These are phyloP conservation scores for Geotrupes spiniger DNA, from an alignment of 2,888 invertebrate species.

Conservation along the genomic window DNA sequence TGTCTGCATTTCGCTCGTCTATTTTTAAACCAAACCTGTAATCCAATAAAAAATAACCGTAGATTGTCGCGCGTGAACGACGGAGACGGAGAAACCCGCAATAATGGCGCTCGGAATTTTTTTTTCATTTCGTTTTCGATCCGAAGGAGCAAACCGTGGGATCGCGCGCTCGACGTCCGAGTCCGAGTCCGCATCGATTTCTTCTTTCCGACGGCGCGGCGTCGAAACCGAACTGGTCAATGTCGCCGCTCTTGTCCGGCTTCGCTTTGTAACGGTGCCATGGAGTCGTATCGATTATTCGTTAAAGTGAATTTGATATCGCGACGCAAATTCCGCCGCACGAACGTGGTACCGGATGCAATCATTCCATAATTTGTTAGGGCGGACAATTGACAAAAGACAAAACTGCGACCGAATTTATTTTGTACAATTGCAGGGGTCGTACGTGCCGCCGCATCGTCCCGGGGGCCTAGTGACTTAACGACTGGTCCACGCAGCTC, in stretches of 20 bases:
- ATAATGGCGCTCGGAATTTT: too few species aligned
- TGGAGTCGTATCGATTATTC: constrained; percentile 25
- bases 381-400: not conserved
- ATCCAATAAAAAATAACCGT: constrained; percentile 8
- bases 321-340: not conserved
- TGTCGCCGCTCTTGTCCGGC: constrained; percentile 16
- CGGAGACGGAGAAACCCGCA: too few species aligned
- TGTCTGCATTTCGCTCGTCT: constrained; percentile 68
- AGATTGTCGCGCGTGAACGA: too few species aligned
- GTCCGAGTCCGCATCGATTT: too few species aligned
- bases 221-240: too few species aligned
- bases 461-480: constrained; percentile 20
- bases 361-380: too few species aligned
- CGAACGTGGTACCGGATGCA: too few species aligned
- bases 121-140: too few species aligned
- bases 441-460: constrained; percentile 29
- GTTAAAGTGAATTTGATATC: constrained; percentile 9
- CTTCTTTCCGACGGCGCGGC: too few species aligned
- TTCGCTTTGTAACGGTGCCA: constrained; percentile 23
- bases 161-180: too few species aligned
- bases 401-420: not conserved
- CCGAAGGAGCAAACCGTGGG: too few species aligned
- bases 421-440: constrained; percentile 20
- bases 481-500: constrained; percentile 16
- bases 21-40: constrained; percentile 73